A percentile compares a stretch with the other conserved stretches of the same genome.
These are phyloP conservation scores for Drosophila percnosoma DNA, from an alignment of 2,888 invertebrate species.

Conservation along the genomic window DNA sequence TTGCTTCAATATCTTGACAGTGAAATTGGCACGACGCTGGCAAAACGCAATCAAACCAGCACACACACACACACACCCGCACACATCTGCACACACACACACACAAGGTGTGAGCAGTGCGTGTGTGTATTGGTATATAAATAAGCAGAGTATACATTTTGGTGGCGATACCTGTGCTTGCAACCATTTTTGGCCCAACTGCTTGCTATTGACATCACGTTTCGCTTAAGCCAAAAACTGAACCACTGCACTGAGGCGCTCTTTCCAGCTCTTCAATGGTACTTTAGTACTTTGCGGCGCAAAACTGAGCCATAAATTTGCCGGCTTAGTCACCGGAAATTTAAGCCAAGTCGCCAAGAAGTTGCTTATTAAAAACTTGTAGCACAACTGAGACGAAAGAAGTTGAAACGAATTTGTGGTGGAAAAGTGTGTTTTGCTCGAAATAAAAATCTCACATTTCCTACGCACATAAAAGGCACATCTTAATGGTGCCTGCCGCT, in stretches of 20 bases:
- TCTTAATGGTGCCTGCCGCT: slow-evolving; percentile 34
- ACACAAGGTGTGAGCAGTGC: slow-evolving; percentile 11
- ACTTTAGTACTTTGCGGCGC: slow-evolving; percentile 28
- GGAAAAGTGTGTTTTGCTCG: slow-evolving; percentile 36
- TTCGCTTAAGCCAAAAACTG: slow-evolving; percentile 56
- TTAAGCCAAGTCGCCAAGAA: slow-evolving; percentile 61
- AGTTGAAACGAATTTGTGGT: slow-evolving; percentile 17
- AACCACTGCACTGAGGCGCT: slow-evolving; percentile 32
- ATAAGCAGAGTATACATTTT: slow-evolving; percentile 56
- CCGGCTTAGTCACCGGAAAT: slow-evolving; percentile 69
- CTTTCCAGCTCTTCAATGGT: slow-evolving; percentile 8
- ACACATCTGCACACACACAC: slow-evolving; percentile 13
- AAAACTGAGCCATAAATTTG: slow-evolving; percentile 72
- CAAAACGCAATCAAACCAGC: slow-evolving; percentile 70
- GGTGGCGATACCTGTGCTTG: slow-evolving; percentile 48
- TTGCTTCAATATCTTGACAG: slow-evolving; percentile 83
- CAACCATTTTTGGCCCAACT: slow-evolving; percentile 52
- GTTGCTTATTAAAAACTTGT: slow-evolving; percentile 64
- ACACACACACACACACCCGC: slow-evolving; percentile 31
- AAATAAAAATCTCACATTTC: slow-evolving; percentile 70
- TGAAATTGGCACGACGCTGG: slow-evolving; percentile 82
- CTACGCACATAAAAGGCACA: slow-evolving; percentile 69
- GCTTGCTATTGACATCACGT: slow-evolving; percentile 78
- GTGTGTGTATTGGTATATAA: slow-evolving; percentile 51
- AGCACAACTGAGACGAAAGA: background rate